Conservation (phyloP, 30 jellyfish, hydroid and myxozoan species). For the Hydra vulgaris region DNA sequence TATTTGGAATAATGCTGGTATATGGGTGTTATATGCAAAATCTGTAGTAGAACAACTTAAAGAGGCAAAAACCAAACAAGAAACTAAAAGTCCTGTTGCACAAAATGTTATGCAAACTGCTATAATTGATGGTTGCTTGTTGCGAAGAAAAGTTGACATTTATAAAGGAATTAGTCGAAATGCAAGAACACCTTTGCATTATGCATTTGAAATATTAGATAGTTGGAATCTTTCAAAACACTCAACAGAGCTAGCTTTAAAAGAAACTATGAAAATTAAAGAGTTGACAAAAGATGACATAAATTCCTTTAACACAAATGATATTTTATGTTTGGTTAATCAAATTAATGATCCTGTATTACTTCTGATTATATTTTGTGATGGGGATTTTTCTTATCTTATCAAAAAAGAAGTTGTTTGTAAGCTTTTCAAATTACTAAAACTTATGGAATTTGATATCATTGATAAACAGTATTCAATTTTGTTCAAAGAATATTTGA, state of each 20-base stretch:
- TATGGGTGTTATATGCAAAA: conserved; percentile 61
- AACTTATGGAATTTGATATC: neutral
- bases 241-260: conserved; percentile 24
- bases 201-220: conserved; percentile 10
- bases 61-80: conserved; percentile 10
- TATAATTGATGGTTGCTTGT: neutral
- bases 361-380: conserved; percentile 7
- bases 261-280: conserved; percentile 13
- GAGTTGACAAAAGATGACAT: conserved; percentile 13
- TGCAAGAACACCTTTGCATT: conserved; percentile 14
- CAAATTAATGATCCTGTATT: conserved; percentile 33
- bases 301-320: conserved; percentile 8
- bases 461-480: neutral
- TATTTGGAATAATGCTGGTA: conserved; percentile 69
- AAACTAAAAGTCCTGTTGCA: neutral
- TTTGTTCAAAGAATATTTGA: neutral
- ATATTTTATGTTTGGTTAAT: neutral
- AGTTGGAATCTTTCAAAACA: conserved; percentile 9
- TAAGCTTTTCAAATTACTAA: neutral
- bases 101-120: neutral
- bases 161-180: conserved; percentile 27
- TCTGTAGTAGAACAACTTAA: conserved; percentile 45
- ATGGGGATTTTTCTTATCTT: neutral
- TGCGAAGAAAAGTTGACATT: conserved; percentile 1
- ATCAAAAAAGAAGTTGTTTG: neutral